Conservation (phyloP, 2,113 vertebrate genomes). For the Oncorhynchus tshawytscha region DNA sequence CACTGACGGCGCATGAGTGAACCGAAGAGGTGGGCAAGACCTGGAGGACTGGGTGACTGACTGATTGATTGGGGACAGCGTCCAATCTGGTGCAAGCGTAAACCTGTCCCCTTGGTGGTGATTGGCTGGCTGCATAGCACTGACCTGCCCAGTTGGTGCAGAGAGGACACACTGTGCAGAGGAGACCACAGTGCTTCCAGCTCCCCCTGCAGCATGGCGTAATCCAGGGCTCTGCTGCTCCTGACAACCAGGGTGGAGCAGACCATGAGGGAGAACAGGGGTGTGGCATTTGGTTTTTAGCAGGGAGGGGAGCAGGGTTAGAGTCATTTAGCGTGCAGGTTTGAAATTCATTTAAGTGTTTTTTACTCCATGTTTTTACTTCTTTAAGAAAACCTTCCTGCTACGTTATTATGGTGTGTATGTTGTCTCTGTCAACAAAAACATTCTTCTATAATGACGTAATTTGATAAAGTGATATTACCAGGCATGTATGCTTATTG, state of each 20-base stretch:
- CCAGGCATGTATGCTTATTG: not conserved
- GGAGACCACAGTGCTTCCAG: slow-evolving; percentile 80
- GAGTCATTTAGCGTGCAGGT: slow-evolving; percentile 21
- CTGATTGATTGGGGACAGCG: slow-evolving; percentile 11
- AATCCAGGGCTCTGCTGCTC: slow-evolving; percentile 76
- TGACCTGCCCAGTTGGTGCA: slow-evolving; percentile 80
- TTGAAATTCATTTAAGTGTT: not conserved
- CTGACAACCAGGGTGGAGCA: slow-evolving; percentile 45
- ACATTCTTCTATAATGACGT: not conserved
- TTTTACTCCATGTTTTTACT: not conserved
- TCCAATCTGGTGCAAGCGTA: slow-evolving; percentile 22
- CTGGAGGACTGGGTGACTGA: slow-evolving; percentile 13
- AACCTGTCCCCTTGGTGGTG: slow-evolving; percentile 35
- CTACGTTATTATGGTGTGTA: not conserved
- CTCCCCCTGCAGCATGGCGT: slow-evolving; percentile 73
- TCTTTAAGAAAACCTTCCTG: not conserved
- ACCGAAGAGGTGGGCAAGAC: not conserved
- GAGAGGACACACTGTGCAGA: slow-evolving; percentile 74
- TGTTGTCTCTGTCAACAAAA: not conserved
- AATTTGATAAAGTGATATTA: not conserved
- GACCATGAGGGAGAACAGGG: slow-evolving; percentile 37
- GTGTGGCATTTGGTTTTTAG: slow-evolving; percentile 38
- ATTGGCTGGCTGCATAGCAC: slow-evolving; percentile 54
- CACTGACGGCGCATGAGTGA: slow-evolving; percentile 25
- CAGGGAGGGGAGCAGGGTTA: slow-evolving; percentile 43